These are phyloP conservation scores for Parthenolecanium corni DNA, from an alignment of 2,888 invertebrate species.

Conservation along the genomic window DNA sequence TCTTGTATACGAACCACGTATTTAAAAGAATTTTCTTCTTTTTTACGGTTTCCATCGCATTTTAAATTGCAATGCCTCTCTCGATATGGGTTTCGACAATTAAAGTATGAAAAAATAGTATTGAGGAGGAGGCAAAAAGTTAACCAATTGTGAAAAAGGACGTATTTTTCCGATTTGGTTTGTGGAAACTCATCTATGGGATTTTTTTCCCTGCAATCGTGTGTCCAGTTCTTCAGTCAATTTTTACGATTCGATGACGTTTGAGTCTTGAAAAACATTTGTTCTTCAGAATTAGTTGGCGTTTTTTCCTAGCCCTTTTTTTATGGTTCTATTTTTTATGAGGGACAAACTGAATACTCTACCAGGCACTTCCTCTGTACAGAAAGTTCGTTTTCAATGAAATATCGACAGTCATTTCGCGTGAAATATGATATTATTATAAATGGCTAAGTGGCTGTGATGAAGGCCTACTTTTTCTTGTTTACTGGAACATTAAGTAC, in stretches of 20 bases:
- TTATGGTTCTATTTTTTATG: no score
- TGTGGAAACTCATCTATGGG: not conserved
- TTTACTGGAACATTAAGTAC: no score
- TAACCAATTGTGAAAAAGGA: slow-evolving; percentile 2
- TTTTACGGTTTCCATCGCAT: slow-evolving; percentile 4
- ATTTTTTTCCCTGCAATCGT: not conserved
- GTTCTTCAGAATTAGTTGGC: no score
- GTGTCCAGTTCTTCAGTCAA: not conserved
- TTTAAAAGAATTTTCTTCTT: not conserved
- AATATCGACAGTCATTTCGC: no score
- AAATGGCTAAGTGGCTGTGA: no score
- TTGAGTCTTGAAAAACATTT: not conserved
- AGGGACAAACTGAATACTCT: no score
- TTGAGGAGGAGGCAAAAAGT: not conserved
- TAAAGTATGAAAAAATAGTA: not conserved
- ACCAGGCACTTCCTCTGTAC: no score
- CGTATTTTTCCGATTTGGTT: slow-evolving; percentile 1
- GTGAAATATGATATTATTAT: no score
- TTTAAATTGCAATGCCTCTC: not conserved
- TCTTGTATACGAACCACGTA: slow-evolving; percentile 3
- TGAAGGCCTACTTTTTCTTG: no score
- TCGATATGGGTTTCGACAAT: slow-evolving; percentile 6
- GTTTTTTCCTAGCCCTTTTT: no score
- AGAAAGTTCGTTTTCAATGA: no score
- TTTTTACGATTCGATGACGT: not conserved